Evolutionary conservation across 2,888 invertebrate genomes (phyloP).

Genomic region (Holacanthella duospinosa): DNA sequence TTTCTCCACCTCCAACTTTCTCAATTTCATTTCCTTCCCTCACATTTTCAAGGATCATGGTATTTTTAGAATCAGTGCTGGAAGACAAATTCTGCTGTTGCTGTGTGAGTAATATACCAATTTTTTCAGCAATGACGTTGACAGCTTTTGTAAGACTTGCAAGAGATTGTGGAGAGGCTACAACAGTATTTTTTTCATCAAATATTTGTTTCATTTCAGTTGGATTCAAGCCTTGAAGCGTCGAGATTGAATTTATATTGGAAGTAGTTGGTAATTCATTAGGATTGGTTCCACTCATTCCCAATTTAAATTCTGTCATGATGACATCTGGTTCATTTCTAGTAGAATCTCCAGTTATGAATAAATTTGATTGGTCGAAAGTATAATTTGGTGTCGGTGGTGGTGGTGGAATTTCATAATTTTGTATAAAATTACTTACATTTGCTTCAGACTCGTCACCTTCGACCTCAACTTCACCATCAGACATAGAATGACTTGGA

Average conservation of each 20-base stretch:
- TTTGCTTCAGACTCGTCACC: slow-evolving; percentile 28
- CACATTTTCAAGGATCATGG: too few relatives aligned
- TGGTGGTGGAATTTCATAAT: slow-evolving; percentile 28
- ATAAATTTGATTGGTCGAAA: slow-evolving; percentile 12
- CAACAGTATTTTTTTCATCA: background rate
- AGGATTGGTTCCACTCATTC: background rate
- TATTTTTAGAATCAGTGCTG: background rate
- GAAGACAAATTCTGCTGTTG: slow-evolving; percentile 4
- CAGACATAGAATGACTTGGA: background rate
- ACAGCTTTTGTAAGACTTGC: slow-evolving; percentile 6
- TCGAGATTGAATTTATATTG: too few relatives aligned
- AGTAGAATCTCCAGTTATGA: background rate
- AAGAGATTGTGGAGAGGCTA: background rate
- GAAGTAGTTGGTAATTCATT: background rate
- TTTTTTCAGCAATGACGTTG: background rate
- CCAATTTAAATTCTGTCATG: background rate
- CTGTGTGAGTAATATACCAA: background rate
- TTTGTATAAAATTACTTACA: slow-evolving; percentile 32
- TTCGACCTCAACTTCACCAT: slow-evolving; percentile 8
- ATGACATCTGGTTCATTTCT: background rate
- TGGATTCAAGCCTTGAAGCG: background rate
- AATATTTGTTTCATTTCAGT: background rate
- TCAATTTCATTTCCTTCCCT: background rate
- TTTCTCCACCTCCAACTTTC: background rate
- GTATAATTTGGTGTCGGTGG: background rate